Base-by-base conservation (phyloP, 1,140 invertebrate genomes). In the Homalodisca vitripennis region DNA sequence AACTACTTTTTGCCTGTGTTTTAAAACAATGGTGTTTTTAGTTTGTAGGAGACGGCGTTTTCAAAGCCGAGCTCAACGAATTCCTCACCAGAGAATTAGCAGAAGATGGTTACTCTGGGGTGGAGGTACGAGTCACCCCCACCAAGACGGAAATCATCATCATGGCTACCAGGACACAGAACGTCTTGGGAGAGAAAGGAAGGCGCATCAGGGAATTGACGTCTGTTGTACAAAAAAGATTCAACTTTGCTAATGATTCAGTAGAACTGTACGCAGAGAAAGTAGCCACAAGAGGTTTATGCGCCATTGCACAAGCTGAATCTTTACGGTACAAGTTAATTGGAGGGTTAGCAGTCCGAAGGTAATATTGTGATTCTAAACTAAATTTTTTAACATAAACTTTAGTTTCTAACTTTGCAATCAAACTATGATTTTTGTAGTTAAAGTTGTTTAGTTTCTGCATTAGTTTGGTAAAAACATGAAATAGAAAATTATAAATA, bases 101-200 rank as follows among this genome's bases (percentile, higher is more conserved):
- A 63, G 98, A 99, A 83, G 98, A 99, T 95, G 98, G 98, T 67
- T 99, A 99, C 84, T 98, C 95, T 75, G 98, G 98, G 75, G 95
- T 99, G 73, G 98, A 99, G 82, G 91, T 95, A 66, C 92, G 98
- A 72, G 94, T 97, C 55, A 97, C 97, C 0, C 95, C 95, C 27
- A 91, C 91, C 48, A 88, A 90, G 71, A 97, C 94, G 2, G 95
- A 98, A 83, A 99, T 99, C 79, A 99, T 99, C 80, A 97, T 99
- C 77, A 92, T 98, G 87, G 98, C 98, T 32, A 99, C 98, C 1
- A 89, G 97, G 80, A 99, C 95, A 20, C 97, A 99, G 78, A 97
- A 94, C 80, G 97, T 99, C 66, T 84, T 99, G 57, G 97, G 97
- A 70, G 97, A 98, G 79, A 97, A 98, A 77, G 94, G 94, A 48